Evolutionary conservation across 2,113 vertebrate species (phyloP).

Genomic region (Ammodramus savannarum): DNA sequence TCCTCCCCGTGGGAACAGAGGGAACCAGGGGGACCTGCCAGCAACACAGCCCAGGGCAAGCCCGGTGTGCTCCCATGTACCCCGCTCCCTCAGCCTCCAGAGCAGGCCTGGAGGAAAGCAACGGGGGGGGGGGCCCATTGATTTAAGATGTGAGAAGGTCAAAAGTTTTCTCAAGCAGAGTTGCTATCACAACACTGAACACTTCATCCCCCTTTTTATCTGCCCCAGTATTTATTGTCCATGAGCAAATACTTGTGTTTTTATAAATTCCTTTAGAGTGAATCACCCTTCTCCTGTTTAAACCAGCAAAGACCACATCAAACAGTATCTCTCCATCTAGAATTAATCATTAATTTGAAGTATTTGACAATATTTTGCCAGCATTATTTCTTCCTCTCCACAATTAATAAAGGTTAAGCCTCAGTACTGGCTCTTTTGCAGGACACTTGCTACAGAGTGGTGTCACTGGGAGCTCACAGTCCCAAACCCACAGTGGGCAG

Average conservation of each 20-base stretch:
- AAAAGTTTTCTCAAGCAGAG: conserved; percentile 52
- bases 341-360: conserved; percentile 78
- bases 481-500: neutral
- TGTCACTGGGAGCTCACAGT: neutral
- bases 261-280: conserved; percentile 72
- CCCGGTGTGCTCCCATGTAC: neutral
- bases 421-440: neutral
- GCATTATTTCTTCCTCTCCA: conserved; percentile 29
- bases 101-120: neutral
- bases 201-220: conserved; percentile 63
- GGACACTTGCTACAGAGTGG: neutral
- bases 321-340: conserved; percentile 64
- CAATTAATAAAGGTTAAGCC: conserved; percentile 61
- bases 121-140: neutral
- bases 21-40: neutral
- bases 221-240: conserved; percentile 70
- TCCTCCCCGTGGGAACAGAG: neutral
- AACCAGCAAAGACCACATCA: conserved; percentile 72
- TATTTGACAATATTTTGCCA: conserved; percentile 52
- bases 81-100: neutral
- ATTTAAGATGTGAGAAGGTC: conserved; percentile 67
- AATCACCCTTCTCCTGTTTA: conserved; percentile 72
- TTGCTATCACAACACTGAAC: conserved; percentile 35
- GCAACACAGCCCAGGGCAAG: accelerated
- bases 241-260: conserved; percentile 76